These are phyloP conservation scores for Neuroterus valhalla DNA, from an alignment of 1,140 invertebrate genomes.

Conservation along the genomic window DNA sequence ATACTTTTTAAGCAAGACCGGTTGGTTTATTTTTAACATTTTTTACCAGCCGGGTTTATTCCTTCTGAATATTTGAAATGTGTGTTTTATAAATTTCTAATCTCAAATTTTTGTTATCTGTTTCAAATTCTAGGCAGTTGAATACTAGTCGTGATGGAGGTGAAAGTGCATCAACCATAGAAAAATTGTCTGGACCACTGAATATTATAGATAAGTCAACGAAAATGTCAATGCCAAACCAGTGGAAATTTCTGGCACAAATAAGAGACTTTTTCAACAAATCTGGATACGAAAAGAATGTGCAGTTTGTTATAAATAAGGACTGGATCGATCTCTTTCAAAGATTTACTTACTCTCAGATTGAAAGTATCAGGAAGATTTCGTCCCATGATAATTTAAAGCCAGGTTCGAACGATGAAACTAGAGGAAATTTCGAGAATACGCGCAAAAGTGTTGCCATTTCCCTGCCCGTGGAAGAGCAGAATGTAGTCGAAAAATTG, in stretches of 20 bases:
- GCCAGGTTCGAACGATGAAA: slow-evolving; percentile 46
- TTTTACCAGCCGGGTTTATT: no score
- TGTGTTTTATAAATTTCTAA: neutral
- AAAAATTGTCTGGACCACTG: slow-evolving; percentile 53
- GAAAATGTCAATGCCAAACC: slow-evolving; percentile 73
- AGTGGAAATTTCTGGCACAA: slow-evolving; percentile 74
- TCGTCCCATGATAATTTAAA: slow-evolving; percentile 65
- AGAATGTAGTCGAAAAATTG: neutral
- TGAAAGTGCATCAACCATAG: slow-evolving; percentile 58
- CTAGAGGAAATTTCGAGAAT: slow-evolving; percentile 32
- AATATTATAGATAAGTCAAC: slow-evolving; percentile 48
- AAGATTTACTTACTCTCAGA: slow-evolving; percentile 66
- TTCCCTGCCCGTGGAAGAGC: slow-evolving; percentile 37
- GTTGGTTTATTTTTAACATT: no score
- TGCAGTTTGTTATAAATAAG: slow-evolving; percentile 74
- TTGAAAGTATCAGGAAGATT: slow-evolving; percentile 65
- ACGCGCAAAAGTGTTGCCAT: slow-evolving; percentile 33
- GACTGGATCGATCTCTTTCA: slow-evolving; percentile 75
- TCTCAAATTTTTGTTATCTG: neutral
- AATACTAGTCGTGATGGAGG: slow-evolving; percentile 52
- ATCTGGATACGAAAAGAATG: slow-evolving; percentile 71
- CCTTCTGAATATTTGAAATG: no score
- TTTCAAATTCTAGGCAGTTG: neutral
- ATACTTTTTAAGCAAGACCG: no score
- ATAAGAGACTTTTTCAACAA: slow-evolving; percentile 74